Conservation (phyloP, 2,888 invertebrate species). For the Myopa tessellatipennis region DNA sequence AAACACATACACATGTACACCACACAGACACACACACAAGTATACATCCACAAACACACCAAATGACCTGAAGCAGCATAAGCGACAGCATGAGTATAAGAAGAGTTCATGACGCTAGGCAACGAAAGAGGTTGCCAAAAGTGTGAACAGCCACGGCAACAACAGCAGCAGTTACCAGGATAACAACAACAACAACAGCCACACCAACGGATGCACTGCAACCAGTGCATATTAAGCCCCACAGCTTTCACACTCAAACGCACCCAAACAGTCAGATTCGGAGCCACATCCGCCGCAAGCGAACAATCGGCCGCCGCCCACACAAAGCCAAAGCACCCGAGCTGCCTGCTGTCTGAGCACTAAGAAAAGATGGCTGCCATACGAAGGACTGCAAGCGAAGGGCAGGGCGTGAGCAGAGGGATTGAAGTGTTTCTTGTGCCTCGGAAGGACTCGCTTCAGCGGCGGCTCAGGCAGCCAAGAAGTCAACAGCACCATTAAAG, state of each 20-base stretch:
- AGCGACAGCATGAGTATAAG: not conserved
- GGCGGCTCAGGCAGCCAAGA: conserved; percentile 24
- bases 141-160: conserved; percentile 23
- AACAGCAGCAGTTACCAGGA: not conserved
- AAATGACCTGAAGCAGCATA: conserved; percentile 16
- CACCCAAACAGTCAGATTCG: not conserved
- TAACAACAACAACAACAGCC: conserved; percentile 12
- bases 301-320: not conserved
- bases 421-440: not conserved
- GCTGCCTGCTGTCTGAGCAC: too few species aligned
- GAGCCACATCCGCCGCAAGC: not conserved
- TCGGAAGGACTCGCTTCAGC: not conserved
- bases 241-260: conserved; percentile 30
- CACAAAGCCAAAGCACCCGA: not conserved
- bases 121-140: conserved; percentile 26
- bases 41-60: not conserved
- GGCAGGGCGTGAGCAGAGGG: not conserved
- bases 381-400: not conserved
- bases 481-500: conserved; percentile 36
- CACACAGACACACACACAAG: conserved; percentile 10
- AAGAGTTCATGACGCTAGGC: not conserved
- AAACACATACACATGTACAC: not conserved
- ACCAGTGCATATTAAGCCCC: conserved; percentile 19
- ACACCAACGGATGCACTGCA: not conserved
- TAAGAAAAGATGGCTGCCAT: not conserved